These are phyloP conservation scores for Adineta ricciae DNA, from an alignment of 2,888 invertebrate genomes.

Conservation along the genomic window DNA sequence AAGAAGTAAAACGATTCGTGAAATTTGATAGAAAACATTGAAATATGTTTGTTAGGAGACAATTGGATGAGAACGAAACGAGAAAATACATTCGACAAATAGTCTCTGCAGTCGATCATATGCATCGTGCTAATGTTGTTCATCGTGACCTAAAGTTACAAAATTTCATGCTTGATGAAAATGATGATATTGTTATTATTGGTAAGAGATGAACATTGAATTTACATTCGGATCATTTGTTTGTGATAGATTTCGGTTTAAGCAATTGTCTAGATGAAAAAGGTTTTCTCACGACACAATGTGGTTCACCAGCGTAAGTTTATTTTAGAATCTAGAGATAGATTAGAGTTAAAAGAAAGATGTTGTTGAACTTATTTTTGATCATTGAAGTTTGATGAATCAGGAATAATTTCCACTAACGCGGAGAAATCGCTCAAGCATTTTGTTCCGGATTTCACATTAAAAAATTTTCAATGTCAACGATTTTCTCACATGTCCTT, in stretches of 20 bases:
- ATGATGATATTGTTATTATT: constrained; percentile 42
- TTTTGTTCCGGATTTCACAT: too few species aligned
- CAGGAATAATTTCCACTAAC: too few species aligned
- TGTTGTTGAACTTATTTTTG: too few species aligned
- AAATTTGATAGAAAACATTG: background rate
- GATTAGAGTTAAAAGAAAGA: too few species aligned
- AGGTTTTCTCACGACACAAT: constrained; percentile 41
- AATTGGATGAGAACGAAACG: constrained; percentile 40
- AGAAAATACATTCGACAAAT: constrained; percentile 41
- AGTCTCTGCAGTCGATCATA: constrained; percentile 42
- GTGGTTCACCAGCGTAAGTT: constrained; percentile 41
- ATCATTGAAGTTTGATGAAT: too few species aligned
- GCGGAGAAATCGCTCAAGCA: too few species aligned
- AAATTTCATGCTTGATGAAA: constrained; percentile 41
- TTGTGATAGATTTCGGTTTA: constrained; percentile 42
- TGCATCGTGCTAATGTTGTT: constrained; percentile 38
- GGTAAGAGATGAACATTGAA: constrained; percentile 37
- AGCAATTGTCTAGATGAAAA: constrained; percentile 41
- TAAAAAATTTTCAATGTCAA: too few species aligned
- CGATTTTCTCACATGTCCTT: too few species aligned
- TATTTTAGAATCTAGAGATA: too few species aligned
- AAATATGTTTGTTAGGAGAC: constrained; percentile 36
- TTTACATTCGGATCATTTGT: background rate
- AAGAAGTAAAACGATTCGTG: constrained; percentile 34
- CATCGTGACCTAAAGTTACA: constrained; percentile 43